These are phyloP conservation scores for Endotricha flammealis DNA, from an alignment of 2,888 invertebrate genomes.

Conservation along the genomic window DNA sequence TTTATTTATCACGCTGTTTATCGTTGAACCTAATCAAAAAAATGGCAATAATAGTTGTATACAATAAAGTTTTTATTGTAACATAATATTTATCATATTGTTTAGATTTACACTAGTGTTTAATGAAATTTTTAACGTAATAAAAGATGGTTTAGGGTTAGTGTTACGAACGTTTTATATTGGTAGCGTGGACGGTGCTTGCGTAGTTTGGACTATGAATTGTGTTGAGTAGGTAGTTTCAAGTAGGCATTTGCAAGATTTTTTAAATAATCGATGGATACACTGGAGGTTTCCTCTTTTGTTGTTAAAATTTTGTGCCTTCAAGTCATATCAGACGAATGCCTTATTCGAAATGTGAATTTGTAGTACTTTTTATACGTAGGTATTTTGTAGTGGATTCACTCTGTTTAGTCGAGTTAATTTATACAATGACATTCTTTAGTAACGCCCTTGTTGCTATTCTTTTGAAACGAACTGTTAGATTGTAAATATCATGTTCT, in stretches of 20 bases:
- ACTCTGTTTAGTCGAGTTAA: constrained; percentile 14
- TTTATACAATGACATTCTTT: constrained; percentile 4
- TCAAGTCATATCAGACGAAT: constrained; percentile 72
- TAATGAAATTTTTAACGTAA: constrained; percentile 46
- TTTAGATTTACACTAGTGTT: constrained; percentile 49
- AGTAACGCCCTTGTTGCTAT: constrained; percentile 1
- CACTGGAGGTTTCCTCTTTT: constrained; percentile 10
- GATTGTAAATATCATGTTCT: constrained; percentile 1
- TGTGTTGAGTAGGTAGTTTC: constrained; percentile 21
- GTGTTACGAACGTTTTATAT: constrained; percentile 46
- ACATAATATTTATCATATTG: constrained; percentile 56
- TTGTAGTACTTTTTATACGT: constrained; percentile 66
- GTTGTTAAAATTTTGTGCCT: constrained; percentile 53
- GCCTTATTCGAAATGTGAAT: constrained; percentile 62
- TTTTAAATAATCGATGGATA: constrained; percentile 4
- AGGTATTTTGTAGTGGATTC: constrained; percentile 53
- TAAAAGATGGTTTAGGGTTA: constrained; percentile 58
- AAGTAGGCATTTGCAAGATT: constrained; percentile 21
- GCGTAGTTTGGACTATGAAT: constrained; percentile 31
- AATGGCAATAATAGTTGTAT: constrained; percentile 73
- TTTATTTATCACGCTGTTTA: constrained; percentile 45
- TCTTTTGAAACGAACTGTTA: not conserved
- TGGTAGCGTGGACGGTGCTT: constrained; percentile 55
- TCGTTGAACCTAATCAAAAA: constrained; percentile 44
- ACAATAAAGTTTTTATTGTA: constrained; percentile 64